Evolutionary conservation across 1,140 invertebrate genomes (phyloP), one percentile per base, ranked within the genome.

Genomic region (Drosophila quadrilineata): DNA sequence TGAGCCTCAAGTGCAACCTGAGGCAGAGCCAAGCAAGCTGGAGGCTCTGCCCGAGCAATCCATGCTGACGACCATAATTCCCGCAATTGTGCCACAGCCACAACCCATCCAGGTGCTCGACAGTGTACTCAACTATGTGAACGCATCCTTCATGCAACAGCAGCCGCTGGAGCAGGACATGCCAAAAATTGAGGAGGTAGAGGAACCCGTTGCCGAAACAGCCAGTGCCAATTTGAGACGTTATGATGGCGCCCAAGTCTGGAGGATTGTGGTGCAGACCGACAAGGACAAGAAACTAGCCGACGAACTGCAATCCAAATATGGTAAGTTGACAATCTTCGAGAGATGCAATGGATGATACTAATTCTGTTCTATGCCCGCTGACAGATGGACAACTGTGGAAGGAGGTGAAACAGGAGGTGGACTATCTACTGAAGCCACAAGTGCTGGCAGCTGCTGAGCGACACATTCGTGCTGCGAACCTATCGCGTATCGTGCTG

Each of bases 401-500:
- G 94, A 92, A 91, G 21, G 93, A 94, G 8, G 94, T 94, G 77
- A 91, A 91, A 14, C 91, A 92, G 1, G 88, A 91, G n/a, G 89
- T 94, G 1, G 94, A 95, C 73, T 91, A 95, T 46, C 89, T 95
- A 48, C 91, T 95, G 1, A 93, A 92, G 71, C 91, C 91, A 6
- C 80, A 91, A 16, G 91, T 91, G 3, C 60, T 93, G 26, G 80
- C 90, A 48, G 92, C 91, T 57, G 92, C 93, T 2, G 90, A 91
- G 43, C 79, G 91, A 48, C 85, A 90, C 19, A 90, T 94, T 3
- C 90, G 80, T 10, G 64, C 80, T 1, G 91, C 92, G 16, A 91
- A 92, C 31, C 92, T 95, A 35, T 88, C 91, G 5, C 95, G 92
- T 63, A 91, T 93, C 4, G 89, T 96, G 1, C 87, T 95, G 6